These are phyloP conservation scores for Tamandua tetradactyla DNA, from an alignment of 2,797 vertebrate species.

Conservation along the genomic window DNA sequence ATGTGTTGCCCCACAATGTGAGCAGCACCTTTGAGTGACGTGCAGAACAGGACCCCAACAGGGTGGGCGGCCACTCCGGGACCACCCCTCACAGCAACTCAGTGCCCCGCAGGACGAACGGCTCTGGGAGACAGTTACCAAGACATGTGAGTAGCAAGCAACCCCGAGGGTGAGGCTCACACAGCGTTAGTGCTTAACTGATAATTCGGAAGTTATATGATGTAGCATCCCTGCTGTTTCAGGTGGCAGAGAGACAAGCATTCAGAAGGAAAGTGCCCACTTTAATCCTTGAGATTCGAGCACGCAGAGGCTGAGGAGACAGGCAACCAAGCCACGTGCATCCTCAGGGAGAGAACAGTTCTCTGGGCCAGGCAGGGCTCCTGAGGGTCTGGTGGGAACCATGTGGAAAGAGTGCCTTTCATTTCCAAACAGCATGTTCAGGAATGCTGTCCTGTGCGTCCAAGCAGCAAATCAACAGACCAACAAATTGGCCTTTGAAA, in stretches of 20 bases:
- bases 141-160: no score
- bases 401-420: accelerated
- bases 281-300: accelerated
- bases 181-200: no score
- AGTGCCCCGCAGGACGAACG: no score
- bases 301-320: neutral
- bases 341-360: neutral
- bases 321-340: accelerated
- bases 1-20: neutral
- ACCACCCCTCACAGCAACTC: neutral
- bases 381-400: accelerated
- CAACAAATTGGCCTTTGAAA: no score
- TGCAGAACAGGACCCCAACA: accelerated
- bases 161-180: no score
- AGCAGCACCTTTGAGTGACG: neutral
- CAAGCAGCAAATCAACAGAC: no score
- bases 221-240: no score
- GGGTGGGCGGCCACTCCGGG: neutral
- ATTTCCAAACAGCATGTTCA: neutral
- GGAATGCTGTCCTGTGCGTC: neutral
- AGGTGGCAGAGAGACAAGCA: neutral
- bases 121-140: no score
- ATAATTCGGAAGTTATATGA: no score
- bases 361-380: neutral
- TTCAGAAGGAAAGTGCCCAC: no score